phyloP scores from a whole-genome alignment of 2,797 vertebrate species.

The Threskiornis aethiopicus region DNA sequence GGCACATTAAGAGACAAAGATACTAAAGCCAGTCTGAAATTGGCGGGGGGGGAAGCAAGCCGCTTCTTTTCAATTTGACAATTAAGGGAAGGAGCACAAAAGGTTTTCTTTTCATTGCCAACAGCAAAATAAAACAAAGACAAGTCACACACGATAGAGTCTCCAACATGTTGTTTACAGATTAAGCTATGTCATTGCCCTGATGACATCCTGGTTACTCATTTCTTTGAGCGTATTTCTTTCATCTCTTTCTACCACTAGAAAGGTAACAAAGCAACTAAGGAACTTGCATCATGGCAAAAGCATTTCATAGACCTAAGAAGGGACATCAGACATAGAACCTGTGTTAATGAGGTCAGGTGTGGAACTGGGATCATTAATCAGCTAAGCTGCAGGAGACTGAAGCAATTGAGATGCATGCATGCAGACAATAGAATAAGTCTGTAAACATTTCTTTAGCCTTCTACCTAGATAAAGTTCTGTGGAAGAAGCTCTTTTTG shows the following conservation, averaged over 20 bases:
- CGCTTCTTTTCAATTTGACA: not conserved
- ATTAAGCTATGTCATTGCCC: not conserved
- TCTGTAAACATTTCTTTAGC: not conserved
- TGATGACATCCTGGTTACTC: not conserved
- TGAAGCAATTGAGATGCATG: not conserved
- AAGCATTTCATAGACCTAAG: not conserved
- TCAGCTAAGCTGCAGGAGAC: not conserved
- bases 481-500: not conserved
- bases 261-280: not conserved
- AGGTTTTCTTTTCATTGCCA: not conserved
- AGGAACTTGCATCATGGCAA: not conserved
- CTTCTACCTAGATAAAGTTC: not conserved
- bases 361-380: not conserved
- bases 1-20: not conserved
- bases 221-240: not conserved
- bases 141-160: not conserved
- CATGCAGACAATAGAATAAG: not conserved
- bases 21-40: not conserved
- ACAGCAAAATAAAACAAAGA: not conserved
- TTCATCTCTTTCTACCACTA: too few relatives aligned
- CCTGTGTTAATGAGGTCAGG: not conserved
- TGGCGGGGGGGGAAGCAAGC: accelerated
- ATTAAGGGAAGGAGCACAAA: not conserved
- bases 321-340: not conserved
- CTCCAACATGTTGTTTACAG: not conserved